These are phyloP conservation scores for Planococcus citri DNA, from an alignment of 1,140 invertebrate genomes.

Conservation along the genomic window DNA sequence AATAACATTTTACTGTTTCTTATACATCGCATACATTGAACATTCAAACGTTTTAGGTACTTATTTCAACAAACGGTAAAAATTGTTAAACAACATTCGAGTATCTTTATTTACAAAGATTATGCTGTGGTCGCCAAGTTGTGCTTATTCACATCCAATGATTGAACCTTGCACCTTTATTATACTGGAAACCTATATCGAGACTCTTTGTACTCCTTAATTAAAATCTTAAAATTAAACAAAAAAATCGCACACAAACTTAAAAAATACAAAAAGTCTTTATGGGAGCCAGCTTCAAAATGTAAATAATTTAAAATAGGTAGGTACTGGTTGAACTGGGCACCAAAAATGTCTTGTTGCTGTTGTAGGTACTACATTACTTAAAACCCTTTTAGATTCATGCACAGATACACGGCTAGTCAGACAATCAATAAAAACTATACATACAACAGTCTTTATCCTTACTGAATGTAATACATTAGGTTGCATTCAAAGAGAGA, in stretches of 20 bases:
- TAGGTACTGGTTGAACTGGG: neutral
- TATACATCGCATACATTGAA: neutral
- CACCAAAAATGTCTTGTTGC: neutral
- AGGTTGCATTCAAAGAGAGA: neutral
- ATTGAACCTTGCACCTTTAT: neutral
- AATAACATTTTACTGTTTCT: neutral
- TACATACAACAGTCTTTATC: neutral
- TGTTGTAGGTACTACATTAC: no score
- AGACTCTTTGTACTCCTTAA: neutral
- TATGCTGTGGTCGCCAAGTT: neutral
- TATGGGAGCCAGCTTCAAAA: neutral
- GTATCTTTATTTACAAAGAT: neutral
- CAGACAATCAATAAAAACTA: neutral
- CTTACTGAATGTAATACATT: neutral
- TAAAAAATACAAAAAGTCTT: constrained; percentile 8
- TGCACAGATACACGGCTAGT: neutral
- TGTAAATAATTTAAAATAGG: neutral
- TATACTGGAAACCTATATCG: neutral
- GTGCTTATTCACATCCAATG: neutral
- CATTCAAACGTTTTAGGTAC: neutral
- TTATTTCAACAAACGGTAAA: neutral
- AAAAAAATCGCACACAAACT: neutral
- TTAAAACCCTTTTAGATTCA: neutral
- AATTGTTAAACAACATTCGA: neutral
- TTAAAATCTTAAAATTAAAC: neutral